phyloP scores from a whole-genome alignment of 2,797 vertebrate genomes.

The Enteromius viviparus region DNA sequence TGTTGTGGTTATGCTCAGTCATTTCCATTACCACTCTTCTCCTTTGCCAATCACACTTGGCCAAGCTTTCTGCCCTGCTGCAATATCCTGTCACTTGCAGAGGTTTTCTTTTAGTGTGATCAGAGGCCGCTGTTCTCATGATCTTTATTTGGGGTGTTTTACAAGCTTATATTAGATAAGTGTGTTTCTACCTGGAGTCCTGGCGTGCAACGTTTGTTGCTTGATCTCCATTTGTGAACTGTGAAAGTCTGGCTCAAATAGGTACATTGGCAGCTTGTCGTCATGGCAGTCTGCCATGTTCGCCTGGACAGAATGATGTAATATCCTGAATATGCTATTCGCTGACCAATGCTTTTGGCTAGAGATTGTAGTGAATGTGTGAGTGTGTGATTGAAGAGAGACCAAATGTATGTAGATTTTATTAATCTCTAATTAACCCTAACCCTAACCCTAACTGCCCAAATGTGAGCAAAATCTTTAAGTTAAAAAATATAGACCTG shows the following conservation, averaged over 20 bases:
- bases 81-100: not conserved
- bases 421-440: constrained; percentile 16
- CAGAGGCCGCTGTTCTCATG: not conserved
- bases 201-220: not conserved
- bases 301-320: constrained; percentile 43
- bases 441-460: not conserved
- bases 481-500: constrained; percentile 4
- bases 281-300: constrained; percentile 44
- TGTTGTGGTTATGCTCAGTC: constrained; percentile 2
- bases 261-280: constrained; percentile 26
- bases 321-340: constrained; percentile 50
- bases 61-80: constrained; percentile 2
- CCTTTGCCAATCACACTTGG: constrained; percentile 21
- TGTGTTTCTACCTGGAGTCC: constrained; percentile 19
- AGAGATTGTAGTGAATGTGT: not conserved
- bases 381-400: not conserved
- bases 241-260: constrained; percentile 32
- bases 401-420: not conserved
- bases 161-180: constrained; percentile 6
- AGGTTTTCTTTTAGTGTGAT: constrained; percentile 1
- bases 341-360: constrained; percentile 51
- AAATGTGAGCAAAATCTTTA: not conserved
- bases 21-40: constrained; percentile 37
- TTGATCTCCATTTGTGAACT: constrained; percentile 34
- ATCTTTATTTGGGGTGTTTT: constrained; percentile 6